Evolutionary conservation across 30 jellyfish, hydroid and myxozoan species (phyloP).

Genomic region (Aurelia sp.): DNA sequence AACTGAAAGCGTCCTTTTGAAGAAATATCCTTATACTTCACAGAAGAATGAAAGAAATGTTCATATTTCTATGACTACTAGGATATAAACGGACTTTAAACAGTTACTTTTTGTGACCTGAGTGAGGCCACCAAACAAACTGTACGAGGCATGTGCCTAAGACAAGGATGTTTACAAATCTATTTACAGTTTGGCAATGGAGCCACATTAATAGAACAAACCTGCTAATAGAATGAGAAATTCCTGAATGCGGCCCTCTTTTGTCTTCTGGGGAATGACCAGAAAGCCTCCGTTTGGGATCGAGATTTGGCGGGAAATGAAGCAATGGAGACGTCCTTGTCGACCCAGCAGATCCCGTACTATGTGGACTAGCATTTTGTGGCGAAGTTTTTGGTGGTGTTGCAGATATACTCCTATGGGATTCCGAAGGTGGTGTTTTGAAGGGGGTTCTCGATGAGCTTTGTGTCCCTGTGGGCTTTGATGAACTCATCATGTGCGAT

Average conservation of each 20-base stretch:
- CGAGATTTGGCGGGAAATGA: conserved; percentile 43
- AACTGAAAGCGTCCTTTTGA: too few relatives aligned
- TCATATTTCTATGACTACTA: too few relatives aligned
- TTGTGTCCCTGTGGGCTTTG: conserved; percentile 9
- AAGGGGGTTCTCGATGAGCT: conserved; percentile 7
- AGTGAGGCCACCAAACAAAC: too few relatives aligned
- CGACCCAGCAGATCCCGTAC: conserved; percentile 16
- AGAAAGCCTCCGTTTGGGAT: conserved; percentile 47
- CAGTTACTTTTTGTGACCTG: too few relatives aligned
- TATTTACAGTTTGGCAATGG: too few relatives aligned
- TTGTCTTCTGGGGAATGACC: conserved; percentile 70
- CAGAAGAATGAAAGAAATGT: too few relatives aligned
- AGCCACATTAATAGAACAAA: not conserved
- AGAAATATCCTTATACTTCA: too few relatives aligned
- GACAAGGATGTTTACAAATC: too few relatives aligned
- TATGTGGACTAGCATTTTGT: conserved; percentile 52
- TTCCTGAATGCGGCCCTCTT: conserved; percentile 22
- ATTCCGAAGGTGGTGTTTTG: conserved; percentile 65
- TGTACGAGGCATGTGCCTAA: too few relatives aligned
- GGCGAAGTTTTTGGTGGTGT: conserved; percentile 65
- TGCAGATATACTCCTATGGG: conserved; percentile 35
- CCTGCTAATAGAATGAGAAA: conserved; percentile 71
- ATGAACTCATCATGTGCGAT: not conserved
- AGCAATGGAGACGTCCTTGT: conserved; percentile 66
- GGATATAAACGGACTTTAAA: too few relatives aligned